These are phyloP conservation scores for Turnix velox DNA, from an alignment of 2,113 vertebrate species.

Conservation along the genomic window DNA sequence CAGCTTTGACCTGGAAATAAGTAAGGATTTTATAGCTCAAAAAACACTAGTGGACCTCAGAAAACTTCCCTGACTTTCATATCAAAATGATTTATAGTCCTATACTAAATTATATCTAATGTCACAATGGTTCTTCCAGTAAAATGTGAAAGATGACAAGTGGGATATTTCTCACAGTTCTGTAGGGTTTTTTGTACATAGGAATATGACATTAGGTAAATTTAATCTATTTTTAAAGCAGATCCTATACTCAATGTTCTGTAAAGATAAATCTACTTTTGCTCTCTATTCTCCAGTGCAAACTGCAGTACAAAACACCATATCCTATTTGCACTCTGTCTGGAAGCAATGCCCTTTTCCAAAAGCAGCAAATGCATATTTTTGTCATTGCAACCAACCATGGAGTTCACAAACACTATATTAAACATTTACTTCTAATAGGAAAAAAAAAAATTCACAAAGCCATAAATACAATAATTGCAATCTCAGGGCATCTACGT, in stretches of 20 bases:
- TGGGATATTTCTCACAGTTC: background rate
- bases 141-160: background rate
- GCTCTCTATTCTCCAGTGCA: background rate
- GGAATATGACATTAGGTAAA: background rate
- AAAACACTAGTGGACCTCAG: background rate
- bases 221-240: background rate
- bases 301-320: constrained; percentile 3
- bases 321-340: background rate
- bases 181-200: background rate
- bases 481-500: background rate
- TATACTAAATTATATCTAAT: background rate
- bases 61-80: background rate
- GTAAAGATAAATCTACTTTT: background rate
- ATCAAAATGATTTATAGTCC: background rate
- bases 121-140: background rate
- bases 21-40: background rate
- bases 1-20: constrained; percentile 3
- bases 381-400: background rate
- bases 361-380: background rate
- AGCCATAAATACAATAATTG: background rate
- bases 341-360: background rate
- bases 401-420: background rate
- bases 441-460: background rate
- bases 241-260: background rate
- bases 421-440: background rate